Conservation (phyloP, 2,797 vertebrate genomes). For the Denticeps clupeoides region DNA sequence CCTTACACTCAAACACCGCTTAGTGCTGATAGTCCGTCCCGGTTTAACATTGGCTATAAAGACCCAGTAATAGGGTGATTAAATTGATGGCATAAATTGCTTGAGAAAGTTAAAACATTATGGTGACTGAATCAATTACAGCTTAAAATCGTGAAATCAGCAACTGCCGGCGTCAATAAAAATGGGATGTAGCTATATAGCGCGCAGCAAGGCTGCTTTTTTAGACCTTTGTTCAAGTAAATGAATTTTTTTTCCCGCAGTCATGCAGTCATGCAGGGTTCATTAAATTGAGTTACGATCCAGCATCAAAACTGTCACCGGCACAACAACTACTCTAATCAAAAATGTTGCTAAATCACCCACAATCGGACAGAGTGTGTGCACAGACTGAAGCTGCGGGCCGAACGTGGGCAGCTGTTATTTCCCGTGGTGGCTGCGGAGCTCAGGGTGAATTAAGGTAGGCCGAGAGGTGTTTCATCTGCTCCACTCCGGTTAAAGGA, state of each 20-base stretch:
- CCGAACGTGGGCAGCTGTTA: no score
- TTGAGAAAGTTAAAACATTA: slow-evolving; percentile 20
- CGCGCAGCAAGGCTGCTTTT: no score
- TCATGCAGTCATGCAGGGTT: slow-evolving; percentile 8
- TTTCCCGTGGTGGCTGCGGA: no score
- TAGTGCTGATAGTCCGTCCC: neutral
- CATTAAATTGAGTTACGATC: slow-evolving; percentile 20
- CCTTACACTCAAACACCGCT: slow-evolving; percentile 3
- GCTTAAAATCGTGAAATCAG: slow-evolving; percentile 22
- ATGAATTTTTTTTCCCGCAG: slow-evolving; percentile 5
- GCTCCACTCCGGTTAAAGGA: no score
- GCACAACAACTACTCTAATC: neutral
- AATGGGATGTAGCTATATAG: slow-evolving; percentile 6
- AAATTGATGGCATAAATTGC: slow-evolving; percentile 22
- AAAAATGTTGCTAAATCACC: slow-evolving; percentile 1
- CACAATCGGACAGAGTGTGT: neutral
- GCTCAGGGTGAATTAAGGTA: no score
- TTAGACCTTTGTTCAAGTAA: no score
- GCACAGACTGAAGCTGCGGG: neutral
- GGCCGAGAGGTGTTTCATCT: no score
- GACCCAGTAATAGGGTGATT: slow-evolving; percentile 22
- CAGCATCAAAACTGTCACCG: neutral
- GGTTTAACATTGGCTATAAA: slow-evolving; percentile 20
- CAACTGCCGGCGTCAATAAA: slow-evolving; percentile 15
- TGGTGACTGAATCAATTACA: slow-evolving; percentile 19